Base-by-base conservation (phyloP, 2,797 vertebrate genomes). In the Myoxocephalus aenaeus region DNA sequence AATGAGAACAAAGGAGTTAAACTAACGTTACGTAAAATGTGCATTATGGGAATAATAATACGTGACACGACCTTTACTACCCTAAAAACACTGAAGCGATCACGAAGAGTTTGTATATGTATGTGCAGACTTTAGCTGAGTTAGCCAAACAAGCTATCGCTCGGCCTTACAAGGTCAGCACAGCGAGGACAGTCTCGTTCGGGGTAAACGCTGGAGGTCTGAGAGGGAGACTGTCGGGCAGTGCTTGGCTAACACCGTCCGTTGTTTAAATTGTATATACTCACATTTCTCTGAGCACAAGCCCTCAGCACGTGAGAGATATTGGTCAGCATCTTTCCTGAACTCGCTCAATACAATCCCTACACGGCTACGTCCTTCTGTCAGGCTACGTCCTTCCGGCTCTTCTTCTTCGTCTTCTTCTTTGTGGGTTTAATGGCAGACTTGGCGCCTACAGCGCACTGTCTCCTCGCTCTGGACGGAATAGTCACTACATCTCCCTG, bases 281-380 rank as follows among this genome's bases (percentile, higher is more conserved):
- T 88, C 89, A 96, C 95, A 82, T 93, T 92, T 73, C 90, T 95
- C 63, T 90, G 88, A 73, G 82, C 90, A 42, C 89, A 90, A 15
- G 89, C 83, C 83, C 93, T 92, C 65, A 96, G 63, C 68, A 95
- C 92, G 58, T 86, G 93, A 22, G 91, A 91, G 46, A 96, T 92
- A 54, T 91, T 91, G 66, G 91, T 79, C 80, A 96, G 84, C 95
- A 96, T 96, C 87, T 93, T 95, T 83, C 56, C 62, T 54, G 27
- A 9, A 15, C 34, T 80, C 51, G 62, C 59, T 75, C 48, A 69
- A 32, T 54, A 13, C 77, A 74, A 36, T n/a, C 20, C 20, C 29
- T 3, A 14, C 46, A 44, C 65, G 0, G 51, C 48, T 65, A 77
- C 80, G 91, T 92, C 93, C 89, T 92, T 92, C 84, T 78, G 75